Evolutionary conservation across 2,888 invertebrate genomes (phyloP).

Genomic region (Iselma pallidipennis): DNA sequence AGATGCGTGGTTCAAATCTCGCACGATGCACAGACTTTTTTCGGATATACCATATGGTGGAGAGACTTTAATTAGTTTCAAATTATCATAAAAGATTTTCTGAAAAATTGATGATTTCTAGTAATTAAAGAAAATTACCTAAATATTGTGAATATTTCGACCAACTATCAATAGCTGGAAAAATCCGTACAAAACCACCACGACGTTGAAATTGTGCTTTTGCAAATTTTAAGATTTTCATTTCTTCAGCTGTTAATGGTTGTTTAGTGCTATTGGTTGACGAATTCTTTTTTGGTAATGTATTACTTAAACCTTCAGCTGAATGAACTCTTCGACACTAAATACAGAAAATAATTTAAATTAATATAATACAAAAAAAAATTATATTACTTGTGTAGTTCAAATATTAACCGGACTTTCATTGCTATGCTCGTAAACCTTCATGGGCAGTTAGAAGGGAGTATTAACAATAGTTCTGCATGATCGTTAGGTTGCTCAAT

Average conservation of each 20-base stretch:
- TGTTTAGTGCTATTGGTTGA: not conserved
- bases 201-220: conserved; percentile 79
- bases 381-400: too few relatives aligned
- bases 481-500: too few relatives aligned
- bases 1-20: too few relatives aligned
- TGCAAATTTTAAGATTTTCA: conserved; percentile 73
- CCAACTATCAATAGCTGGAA: conserved; percentile 89
- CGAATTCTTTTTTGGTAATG: conserved; percentile 45
- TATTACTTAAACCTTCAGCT: conserved; percentile 65
- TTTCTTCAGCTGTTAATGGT: conserved; percentile 74
- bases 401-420: too few relatives aligned
- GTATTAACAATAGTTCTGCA: too few relatives aligned
- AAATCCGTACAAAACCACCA: conserved; percentile 89
- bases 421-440: too few relatives aligned
- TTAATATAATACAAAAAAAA: conserved; percentile 1
- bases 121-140: conserved; percentile 55
- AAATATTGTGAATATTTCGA: conserved; percentile 78
- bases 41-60: too few relatives aligned
- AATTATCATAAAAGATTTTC: not conserved
- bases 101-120: conserved; percentile 2
- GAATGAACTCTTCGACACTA: conserved; percentile 75
- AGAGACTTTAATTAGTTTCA: conserved; percentile 3
- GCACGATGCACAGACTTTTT: too few relatives aligned
- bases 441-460: too few relatives aligned
- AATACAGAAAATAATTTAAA: conserved; percentile 16